Percentiles rank a stretch among this genome's conserved stretches.
Evolutionary conservation across 1,140 invertebrate species (phyloP).

Genomic region (Stegodyphus mimosarum): DNA sequence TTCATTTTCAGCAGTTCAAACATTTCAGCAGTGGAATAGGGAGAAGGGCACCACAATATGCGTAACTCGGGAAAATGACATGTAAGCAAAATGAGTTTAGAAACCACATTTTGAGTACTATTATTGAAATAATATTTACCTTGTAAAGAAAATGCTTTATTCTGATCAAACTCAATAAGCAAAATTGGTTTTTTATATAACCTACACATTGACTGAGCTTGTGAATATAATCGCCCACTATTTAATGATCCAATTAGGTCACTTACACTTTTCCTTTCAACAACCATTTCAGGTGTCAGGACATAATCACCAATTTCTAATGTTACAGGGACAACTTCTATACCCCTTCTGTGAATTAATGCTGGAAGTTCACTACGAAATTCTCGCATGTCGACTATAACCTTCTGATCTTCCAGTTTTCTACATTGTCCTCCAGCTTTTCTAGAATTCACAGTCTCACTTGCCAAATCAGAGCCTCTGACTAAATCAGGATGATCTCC

Average conservation of each 20-base stretch:
- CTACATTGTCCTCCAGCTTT: conserved; percentile 61
- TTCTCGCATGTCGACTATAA: conserved; percentile 98
- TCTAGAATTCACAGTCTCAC: conserved; percentile 65
- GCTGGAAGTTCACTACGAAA: conserved; percentile 96
- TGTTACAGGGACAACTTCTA: conserved; percentile 93
- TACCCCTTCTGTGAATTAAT: conserved; percentile 89
- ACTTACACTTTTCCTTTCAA: conserved; percentile 96
- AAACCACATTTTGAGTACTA: conserved; percentile 52
- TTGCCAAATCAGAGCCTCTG: conserved; percentile 67
- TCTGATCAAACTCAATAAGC: conserved; percentile 92
- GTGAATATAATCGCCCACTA: conserved; percentile 94
- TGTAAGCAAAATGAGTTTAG: conserved; percentile 80
- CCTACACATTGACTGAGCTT: conserved; percentile 89
- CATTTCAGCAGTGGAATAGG: conserved; percentile 93
- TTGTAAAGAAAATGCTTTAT: conserved; percentile 60
- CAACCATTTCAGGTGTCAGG: conserved; percentile 93
- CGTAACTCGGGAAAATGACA: conserved; percentile 93
- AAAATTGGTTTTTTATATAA: conserved; percentile 89
- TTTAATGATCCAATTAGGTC: conserved; percentile 97
- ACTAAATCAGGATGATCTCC: conserved; percentile 78
- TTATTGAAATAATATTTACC: conserved; percentile 59
- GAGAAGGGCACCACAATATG: conserved; percentile 94
- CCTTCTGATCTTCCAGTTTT: conserved; percentile 62
- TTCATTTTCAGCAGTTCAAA: conserved; percentile 80
- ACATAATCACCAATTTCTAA: conserved; percentile 97